A percentile compares a stretch with the other conserved stretches of the same genome.
Conservation (phyloP, 2,113 vertebrate genomes). For the Lethenteron reissneri region DNA sequence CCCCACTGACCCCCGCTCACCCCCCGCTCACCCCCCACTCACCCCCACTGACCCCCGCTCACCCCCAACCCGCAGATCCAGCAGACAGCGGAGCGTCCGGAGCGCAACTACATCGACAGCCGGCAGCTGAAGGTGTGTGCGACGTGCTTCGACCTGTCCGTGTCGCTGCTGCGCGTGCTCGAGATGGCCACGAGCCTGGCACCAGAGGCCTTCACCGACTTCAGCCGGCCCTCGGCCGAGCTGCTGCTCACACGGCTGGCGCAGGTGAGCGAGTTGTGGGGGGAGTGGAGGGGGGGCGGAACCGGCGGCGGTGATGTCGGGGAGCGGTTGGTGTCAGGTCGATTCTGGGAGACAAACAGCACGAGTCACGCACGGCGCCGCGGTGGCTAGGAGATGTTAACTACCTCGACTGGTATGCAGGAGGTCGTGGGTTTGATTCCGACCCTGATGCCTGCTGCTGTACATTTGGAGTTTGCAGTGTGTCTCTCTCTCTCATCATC, state of each 20-base stretch:
- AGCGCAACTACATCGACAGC: constrained; percentile 89
- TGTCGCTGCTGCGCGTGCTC: constrained; percentile 76
- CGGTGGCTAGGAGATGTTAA: no score
- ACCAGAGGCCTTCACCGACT: constrained; percentile 77
- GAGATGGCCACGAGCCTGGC: constrained; percentile 88
- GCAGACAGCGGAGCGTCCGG: constrained; percentile 80
- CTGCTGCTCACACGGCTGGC: constrained; percentile 69
- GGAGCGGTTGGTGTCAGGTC: no score
- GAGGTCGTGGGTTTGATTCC: no score
- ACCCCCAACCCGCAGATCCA: constrained; percentile 42
- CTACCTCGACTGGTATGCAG: no score
- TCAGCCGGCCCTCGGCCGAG: constrained; percentile 61
- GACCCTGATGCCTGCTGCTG: no score
- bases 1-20: no score
- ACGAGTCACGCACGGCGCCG: no score
- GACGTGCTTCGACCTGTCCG: constrained; percentile 91
- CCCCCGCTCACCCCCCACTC: no score
- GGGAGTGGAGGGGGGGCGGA: not conserved
- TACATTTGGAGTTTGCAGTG: no score
- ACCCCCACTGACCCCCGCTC: not conserved
- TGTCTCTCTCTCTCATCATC: no score
- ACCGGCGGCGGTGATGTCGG: no score
- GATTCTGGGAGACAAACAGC: no score
- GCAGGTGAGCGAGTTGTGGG: constrained; percentile 35
- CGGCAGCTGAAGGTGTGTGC: constrained; percentile 93